Evolutionary conservation across 2,797 vertebrate genomes (phyloP).

Genomic region (Sphenodon punctatus): DNA sequence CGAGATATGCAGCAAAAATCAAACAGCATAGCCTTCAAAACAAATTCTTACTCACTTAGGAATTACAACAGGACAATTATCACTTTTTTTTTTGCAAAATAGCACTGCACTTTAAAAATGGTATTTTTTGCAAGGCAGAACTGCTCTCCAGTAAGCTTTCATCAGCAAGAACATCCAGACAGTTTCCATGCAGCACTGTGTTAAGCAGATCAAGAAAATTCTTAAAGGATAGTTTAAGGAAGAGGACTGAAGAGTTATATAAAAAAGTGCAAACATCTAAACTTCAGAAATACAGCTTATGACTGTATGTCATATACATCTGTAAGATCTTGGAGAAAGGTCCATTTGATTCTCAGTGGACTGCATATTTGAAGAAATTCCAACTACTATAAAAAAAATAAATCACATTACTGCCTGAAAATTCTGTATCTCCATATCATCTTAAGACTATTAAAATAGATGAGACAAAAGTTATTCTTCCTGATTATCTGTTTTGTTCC

Average conservation of each 20-base stretch:
- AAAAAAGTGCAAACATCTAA: background rate
- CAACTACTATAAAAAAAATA: no score
- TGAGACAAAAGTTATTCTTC: no score
- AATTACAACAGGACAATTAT: background rate
- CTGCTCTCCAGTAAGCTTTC: background rate
- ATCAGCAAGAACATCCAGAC: background rate
- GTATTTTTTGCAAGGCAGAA: background rate
- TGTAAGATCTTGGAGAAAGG: background rate
- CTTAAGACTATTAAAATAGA: no score
- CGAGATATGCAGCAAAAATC: background rate
- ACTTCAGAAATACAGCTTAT: background rate
- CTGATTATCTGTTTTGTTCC: no score
- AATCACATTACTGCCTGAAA: no score
- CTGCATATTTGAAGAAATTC: no score
- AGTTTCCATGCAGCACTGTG: background rate
- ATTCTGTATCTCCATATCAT: no score
- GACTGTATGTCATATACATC: background rate
- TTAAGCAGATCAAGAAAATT: no score
- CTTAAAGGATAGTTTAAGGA: no score
- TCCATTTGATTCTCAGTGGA: background rate
- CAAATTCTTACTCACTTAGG: background rate
- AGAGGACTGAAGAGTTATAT: no score
- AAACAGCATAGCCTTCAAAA: background rate
- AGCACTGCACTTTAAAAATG: background rate
- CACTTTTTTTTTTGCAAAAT: background rate